Percentiles rank a stretch among this genome's conserved stretches.
Conservation (phyloP, 2,797 vertebrate genomes). For the Loriculus beryllinus region DNA sequence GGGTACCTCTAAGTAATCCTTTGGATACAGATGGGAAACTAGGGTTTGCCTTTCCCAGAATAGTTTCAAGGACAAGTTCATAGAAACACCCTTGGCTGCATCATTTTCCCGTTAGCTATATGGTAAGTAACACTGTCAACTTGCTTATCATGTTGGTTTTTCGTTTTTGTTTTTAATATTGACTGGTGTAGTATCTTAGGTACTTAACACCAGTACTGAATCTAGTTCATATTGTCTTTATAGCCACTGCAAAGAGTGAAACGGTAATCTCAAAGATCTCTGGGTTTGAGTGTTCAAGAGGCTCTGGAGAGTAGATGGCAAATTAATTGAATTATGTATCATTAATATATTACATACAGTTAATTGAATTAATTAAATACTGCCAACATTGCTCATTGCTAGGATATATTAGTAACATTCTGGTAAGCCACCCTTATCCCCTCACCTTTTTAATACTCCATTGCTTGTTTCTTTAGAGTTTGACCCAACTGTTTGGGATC, state of each 20-base stretch:
- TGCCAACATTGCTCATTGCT: neutral
- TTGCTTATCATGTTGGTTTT: neutral
- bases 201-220: neutral
- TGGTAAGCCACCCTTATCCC: neutral
- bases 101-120: neutral
- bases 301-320: neutral
- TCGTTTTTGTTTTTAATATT: neutral
- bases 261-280: neutral
- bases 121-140: neutral
- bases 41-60: neutral
- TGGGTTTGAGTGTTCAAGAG: neutral
- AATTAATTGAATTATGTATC: neutral
- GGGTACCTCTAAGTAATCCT: neutral
- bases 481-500: neutral
- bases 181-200: neutral
- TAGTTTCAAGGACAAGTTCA: neutral
- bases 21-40: neutral
- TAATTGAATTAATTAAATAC: neutral
- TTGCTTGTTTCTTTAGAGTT: neutral
- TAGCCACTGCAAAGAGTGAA: neutral
- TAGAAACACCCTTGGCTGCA: neutral
- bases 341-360: neutral
- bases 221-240: neutral
- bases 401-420: neutral
- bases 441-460: neutral